Base-by-base conservation (phyloP, 2,797 vertebrate genomes). In the Melanotaenia trifasciata region DNA sequence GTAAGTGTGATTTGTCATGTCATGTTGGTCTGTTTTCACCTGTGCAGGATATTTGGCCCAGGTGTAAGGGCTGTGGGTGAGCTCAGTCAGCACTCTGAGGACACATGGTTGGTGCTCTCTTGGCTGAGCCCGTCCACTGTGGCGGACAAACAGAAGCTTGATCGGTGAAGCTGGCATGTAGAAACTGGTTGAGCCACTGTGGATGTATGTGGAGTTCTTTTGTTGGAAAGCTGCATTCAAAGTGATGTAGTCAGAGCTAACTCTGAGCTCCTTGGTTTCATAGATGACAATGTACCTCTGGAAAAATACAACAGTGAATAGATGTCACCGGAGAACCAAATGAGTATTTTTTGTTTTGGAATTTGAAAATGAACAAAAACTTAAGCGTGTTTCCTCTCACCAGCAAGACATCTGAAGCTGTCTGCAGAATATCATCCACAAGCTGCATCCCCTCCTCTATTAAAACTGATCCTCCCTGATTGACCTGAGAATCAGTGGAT, bases 391-490 rank as follows among this genome's bases (percentile, higher is more conserved):
- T 50, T 71, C 63, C 12, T 82, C 94, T 93, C 82, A 97, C 96
- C 91, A 96, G 85, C 64, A 95, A 76, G 24, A 94, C 54, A 6
- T 94, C 83, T 30, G 91, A 85, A 10, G 94, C 87, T 13, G 72
- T 70, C 66, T 81, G 88, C 26, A 94, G 71, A 72, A 91, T 86
- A 65, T 94, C 89, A 13, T 80, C 69, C 0, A 83, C 84, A 4
- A 95, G 74, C 28, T 67, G 84, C 40, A 58, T 53, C 1, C 2
- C 56, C 16, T 73, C 65, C 59, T 74, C 67, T 5, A n/a, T n/a
- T 76, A 67, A 70, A 78, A n/a, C 51, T 11, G 40, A 22, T 58
- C 40, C 28, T 68, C 8, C 57, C 14, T 50, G 45, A 61, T 40
- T 68, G 20, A 32, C 43, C 30, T 58, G 20, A 38, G 47, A 33